phyloP scores from a whole-genome alignment of 2,888 invertebrate genomes.

The Parnassius apollo region DNA sequence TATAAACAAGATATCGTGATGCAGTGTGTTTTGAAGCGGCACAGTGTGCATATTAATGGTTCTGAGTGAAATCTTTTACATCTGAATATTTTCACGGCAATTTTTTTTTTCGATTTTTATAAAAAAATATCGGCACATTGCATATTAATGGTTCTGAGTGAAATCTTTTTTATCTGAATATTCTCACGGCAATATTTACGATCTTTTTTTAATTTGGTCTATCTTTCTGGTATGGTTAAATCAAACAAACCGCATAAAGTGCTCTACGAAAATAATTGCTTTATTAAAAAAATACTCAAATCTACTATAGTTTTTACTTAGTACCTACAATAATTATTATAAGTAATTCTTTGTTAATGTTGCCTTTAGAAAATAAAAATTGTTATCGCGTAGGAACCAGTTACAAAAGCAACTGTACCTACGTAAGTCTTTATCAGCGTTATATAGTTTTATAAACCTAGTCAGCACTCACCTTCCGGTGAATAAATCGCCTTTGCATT shows the following conservation, averaged over 20 bases:
- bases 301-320: too few species aligned
- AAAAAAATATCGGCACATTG: slow-evolving; percentile 1
- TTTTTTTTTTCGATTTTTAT: too few species aligned
- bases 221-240: too few species aligned
- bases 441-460: slow-evolving; percentile 29
- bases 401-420: slow-evolving; percentile 1
- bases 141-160: slow-evolving; percentile 13
- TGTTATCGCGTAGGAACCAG: neutral
- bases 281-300: too few species aligned
- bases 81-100: too few species aligned
- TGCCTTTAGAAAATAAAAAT: neutral
- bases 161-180: neutral
- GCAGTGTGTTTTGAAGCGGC: slow-evolving; percentile 15
- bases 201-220: too few species aligned
- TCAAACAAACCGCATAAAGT: too few species aligned
- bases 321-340: too few species aligned
- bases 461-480: slow-evolving; percentile 76
- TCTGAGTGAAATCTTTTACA: slow-evolving; percentile 1
- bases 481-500: slow-evolving; percentile 84
- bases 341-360: neutral
- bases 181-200: too few species aligned
- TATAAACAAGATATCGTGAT: slow-evolving; percentile 29
- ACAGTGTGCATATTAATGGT: slow-evolving; percentile 17
- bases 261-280: too few species aligned
- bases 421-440: slow-evolving; percentile 8